These are phyloP conservation scores for Calycopis cecrops DNA, from an alignment of 1,140 invertebrate genomes.

Conservation along the genomic window DNA sequence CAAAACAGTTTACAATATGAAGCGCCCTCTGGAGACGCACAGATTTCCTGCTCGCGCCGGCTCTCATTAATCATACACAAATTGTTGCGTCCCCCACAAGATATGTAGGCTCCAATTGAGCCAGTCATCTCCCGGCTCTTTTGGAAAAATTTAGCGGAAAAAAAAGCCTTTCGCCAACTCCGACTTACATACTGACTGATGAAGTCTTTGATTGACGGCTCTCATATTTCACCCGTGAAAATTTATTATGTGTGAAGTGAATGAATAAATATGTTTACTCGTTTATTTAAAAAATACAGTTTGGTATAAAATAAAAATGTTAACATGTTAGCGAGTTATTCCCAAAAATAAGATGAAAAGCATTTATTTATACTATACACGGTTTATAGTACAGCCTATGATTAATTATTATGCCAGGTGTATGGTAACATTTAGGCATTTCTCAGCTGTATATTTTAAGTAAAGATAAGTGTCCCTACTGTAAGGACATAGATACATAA, in stretches of 20 bases:
- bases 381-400: too few relatives aligned
- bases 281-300: neutral
- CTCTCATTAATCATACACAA: constrained; percentile 60
- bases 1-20: constrained; percentile 41
- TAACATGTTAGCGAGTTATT: too few relatives aligned
- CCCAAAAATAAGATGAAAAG: too few relatives aligned
- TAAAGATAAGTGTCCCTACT: too few relatives aligned
- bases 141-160: constrained; percentile 37
- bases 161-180: constrained; percentile 26
- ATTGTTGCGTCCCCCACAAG: constrained; percentile 42
- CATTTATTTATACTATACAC: too few relatives aligned
- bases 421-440: too few relatives aligned
- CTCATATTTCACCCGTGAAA: neutral
- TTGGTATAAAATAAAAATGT: neutral
- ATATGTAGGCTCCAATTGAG: constrained; percentile 53
- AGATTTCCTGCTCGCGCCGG: constrained; percentile 33
- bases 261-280: neutral
- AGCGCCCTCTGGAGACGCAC: constrained; percentile 45
- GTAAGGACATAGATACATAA: too few relatives aligned
- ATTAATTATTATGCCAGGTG: too few relatives aligned
- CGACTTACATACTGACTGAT: constrained; percentile 25
- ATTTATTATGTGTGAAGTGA: neutral
- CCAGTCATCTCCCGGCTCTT: constrained; percentile 53
- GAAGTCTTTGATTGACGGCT: neutral
- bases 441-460: too few relatives aligned